phyloP scores from a whole-genome alignment of 2,888 invertebrate genomes.

The Ichneumon xanthorius region DNA sequence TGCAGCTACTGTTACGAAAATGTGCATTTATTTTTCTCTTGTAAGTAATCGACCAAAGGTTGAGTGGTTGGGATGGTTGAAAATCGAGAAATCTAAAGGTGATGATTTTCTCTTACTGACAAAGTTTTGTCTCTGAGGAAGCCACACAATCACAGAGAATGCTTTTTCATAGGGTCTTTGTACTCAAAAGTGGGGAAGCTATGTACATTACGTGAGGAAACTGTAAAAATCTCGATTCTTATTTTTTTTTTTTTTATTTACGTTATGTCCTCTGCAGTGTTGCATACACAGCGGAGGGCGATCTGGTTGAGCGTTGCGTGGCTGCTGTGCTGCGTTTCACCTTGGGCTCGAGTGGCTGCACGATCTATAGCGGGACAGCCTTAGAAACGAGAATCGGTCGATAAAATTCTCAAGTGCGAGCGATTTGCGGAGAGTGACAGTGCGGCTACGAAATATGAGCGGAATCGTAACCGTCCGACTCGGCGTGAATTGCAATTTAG shows the following conservation, averaged over 20 bases:
- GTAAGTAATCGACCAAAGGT: not conserved
- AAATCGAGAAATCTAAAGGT: no score
- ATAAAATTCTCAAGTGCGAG: not conserved
- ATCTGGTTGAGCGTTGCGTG: conserved; percentile 6
- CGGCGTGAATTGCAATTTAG: not conserved
- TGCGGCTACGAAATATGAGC: not conserved
- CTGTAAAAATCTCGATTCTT: not conserved
- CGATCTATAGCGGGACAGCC: not conserved
- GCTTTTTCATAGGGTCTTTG: no score
- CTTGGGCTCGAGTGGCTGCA: not conserved
- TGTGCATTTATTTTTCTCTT: not conserved
- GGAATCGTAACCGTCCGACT: not conserved
- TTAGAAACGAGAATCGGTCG: not conserved
- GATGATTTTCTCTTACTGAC: no score
- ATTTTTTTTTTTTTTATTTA: not conserved
- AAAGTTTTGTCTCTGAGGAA: no score
- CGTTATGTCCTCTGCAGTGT: not conserved
- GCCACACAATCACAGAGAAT: no score
- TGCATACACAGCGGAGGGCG: not conserved
- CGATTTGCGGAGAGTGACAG: not conserved
- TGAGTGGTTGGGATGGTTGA: no score
- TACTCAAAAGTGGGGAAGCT: no score
- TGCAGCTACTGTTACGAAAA: no score
- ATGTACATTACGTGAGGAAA: not conserved
- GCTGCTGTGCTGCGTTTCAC: not conserved